Evolutionary conservation across 1,140 invertebrate species (phyloP).

Genomic region (Drosophila melanica): DNA sequence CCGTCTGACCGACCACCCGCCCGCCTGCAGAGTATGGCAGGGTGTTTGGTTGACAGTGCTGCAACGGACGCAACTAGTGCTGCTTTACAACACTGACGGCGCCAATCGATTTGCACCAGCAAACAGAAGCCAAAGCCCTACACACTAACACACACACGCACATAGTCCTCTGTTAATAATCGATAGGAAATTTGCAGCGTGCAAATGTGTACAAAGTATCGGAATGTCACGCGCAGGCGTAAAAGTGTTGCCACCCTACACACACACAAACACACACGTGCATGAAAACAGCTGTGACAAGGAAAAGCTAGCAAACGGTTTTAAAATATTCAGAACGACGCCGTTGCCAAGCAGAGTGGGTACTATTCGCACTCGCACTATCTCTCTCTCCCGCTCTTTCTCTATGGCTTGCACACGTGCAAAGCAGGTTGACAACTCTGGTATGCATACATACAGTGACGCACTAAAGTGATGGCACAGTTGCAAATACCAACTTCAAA

Average conservation of each 20-base stretch:
- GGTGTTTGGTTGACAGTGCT: constrained; percentile 32
- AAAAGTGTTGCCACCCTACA: constrained; percentile 66
- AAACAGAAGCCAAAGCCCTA: constrained; percentile 16
- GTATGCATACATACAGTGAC: constrained; percentile 10
- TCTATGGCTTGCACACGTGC: constrained; percentile 45
- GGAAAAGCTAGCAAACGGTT: constrained; percentile 30
- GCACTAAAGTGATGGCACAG: too few species aligned
- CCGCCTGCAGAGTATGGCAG: neutral
- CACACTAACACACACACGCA: constrained; percentile 18
- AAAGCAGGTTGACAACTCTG: constrained; percentile 61
- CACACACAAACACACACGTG: constrained; percentile 14
- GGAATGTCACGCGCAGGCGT: constrained; percentile 77
- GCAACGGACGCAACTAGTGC: constrained; percentile 54
- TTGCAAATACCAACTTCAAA: too few species aligned
- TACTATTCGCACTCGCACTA: constrained; percentile 3
- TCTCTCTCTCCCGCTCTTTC: constrained; percentile 2
- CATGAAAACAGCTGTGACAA: constrained; percentile 56
- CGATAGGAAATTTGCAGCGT: constrained; percentile 64
- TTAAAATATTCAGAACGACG: constrained; percentile 22
- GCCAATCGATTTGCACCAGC: constrained; percentile 37
- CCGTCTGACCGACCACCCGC: neutral
- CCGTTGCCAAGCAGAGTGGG: constrained; percentile 55
- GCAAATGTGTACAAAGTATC: constrained; percentile 74
- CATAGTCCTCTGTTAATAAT: constrained; percentile 53
- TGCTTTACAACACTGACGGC: constrained; percentile 47